Evolutionary conservation across 1,140 invertebrate genomes (phyloP).

Genomic region (Tetramorium alpestre): DNA sequence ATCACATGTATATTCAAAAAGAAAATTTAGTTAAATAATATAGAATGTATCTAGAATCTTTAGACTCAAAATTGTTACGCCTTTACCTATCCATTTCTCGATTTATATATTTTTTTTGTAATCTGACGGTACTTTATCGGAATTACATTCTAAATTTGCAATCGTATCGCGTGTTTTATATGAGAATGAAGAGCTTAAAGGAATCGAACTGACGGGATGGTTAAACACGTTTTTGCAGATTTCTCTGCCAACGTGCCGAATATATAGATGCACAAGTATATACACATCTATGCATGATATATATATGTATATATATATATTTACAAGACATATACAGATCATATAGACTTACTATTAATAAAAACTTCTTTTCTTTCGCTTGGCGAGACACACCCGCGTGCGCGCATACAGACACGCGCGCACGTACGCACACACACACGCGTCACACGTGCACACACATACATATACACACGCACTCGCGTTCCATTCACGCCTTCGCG

Average conservation of each 20-base stretch:
- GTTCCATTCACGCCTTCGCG: constrained; percentile 66
- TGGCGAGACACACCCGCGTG: constrained; percentile 61
- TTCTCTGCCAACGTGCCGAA: constrained; percentile 38
- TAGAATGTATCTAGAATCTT: not conserved
- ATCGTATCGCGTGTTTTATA: not conserved
- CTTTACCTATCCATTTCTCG: not conserved
- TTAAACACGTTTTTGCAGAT: not conserved
- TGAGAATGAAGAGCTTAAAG: not conserved
- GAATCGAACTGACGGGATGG: not conserved
- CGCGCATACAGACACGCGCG: constrained; percentile 30
- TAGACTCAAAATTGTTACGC: not conserved
- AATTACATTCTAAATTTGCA: not conserved
- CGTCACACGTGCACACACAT: not conserved
- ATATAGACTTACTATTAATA: constrained; percentile 78
- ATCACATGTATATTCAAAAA: not conserved
- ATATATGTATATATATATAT: constrained; percentile 78
- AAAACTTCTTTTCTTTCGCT: constrained; percentile 70
- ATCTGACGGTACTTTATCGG: not conserved
- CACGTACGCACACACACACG: not conserved
- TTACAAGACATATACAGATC: constrained; percentile 86
- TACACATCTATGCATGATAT: constrained; percentile 64
- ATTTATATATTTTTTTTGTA: not conserved
- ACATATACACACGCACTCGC: constrained; percentile 2
- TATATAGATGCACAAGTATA: constrained; percentile 63
- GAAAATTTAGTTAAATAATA: not conserved